Conservation (phyloP, 2,797 vertebrate species). For the Bradypodion ventrale region DNA sequence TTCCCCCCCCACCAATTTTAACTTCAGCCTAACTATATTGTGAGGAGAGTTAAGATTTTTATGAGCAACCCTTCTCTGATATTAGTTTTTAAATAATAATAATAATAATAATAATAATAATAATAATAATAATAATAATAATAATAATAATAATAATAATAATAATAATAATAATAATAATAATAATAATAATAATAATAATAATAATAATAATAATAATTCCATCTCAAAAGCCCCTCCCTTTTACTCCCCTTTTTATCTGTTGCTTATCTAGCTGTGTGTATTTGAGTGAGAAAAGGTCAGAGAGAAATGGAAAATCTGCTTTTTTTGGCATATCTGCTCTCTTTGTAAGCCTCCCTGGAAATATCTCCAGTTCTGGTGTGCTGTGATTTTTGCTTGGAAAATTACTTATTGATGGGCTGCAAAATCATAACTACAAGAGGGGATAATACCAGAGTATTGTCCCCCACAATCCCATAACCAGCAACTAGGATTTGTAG, state of each 20-base stretch:
- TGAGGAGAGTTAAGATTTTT: not conserved
- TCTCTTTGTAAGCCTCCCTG: constrained; percentile 20
- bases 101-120: no score
- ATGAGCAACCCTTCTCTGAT: not conserved
- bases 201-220: no score
- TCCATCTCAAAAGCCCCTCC: no score
- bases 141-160: no score
- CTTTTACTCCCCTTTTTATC: constrained; percentile 2
- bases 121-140: no score
- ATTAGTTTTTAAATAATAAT: no score
- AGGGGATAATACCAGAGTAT: not conserved
- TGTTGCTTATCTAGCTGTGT: not conserved
- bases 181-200: no score
- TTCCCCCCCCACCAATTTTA: not conserved
- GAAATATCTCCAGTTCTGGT: constrained; percentile 9
- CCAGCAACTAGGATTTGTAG: no score
- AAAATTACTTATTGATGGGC: constrained; percentile 10
- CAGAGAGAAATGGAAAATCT: not conserved
- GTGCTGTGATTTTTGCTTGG: constrained; percentile 23
- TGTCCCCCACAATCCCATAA: no score
- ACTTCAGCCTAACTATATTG: no score
- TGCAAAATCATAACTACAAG: constrained; percentile 4
- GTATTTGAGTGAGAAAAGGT: not conserved
- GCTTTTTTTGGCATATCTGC: constrained; percentile 5
- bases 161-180: no score